phyloP scores from a whole-genome alignment of 2,113 vertebrate species.

The Corvus moneduloides region DNA sequence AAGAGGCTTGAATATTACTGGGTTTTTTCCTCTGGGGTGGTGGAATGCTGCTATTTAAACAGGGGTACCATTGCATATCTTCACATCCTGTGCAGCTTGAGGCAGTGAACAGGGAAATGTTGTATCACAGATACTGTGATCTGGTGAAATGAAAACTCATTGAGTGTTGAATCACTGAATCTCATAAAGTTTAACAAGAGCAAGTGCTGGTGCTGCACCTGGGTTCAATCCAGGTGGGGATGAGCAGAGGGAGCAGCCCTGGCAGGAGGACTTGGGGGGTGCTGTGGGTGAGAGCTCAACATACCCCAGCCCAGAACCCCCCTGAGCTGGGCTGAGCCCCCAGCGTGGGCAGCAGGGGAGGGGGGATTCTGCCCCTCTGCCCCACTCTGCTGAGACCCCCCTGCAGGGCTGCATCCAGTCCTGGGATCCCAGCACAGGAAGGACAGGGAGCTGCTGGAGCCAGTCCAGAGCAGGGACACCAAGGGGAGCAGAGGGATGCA shows the following conservation, averaged over 20 bases:
- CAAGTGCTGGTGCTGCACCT: background rate
- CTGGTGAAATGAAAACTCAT: background rate
- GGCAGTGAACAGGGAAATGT: background rate
- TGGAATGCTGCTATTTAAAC: background rate
- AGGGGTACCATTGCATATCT: background rate
- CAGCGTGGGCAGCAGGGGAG: background rate
- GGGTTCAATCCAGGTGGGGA: background rate
- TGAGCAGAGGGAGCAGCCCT: background rate
- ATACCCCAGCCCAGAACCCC: background rate
- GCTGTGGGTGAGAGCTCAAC: background rate
- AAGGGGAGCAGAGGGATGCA: background rate
- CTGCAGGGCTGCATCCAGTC: background rate
- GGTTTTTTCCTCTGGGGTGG: fast-evolving
- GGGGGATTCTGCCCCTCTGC: background rate
- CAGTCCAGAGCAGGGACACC: background rate
- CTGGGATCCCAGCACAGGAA: background rate
- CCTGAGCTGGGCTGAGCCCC: background rate
- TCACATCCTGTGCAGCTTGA: background rate
- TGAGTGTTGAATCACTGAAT: background rate
- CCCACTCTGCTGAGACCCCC: background rate
- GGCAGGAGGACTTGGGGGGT: background rate
- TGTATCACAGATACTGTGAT: background rate
- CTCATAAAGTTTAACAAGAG: background rate
- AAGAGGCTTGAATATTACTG: background rate
- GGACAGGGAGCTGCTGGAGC: background rate